These are phyloP conservation scores for Rattus rattus DNA, from an alignment of 2,113 vertebrate genomes.

Conservation along the genomic window DNA sequence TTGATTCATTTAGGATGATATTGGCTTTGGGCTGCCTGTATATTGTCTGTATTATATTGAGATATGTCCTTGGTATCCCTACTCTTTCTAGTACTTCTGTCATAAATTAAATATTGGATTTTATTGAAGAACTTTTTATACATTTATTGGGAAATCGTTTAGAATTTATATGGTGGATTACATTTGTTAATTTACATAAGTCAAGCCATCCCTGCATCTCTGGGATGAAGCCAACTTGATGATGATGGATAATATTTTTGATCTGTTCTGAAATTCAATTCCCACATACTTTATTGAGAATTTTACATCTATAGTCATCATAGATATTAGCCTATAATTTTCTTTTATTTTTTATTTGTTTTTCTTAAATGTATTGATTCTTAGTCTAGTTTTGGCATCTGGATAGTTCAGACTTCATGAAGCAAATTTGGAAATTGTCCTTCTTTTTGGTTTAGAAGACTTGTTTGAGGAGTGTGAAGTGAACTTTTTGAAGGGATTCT, in stretches of 20 bases:
- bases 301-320: not conserved
- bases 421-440: not conserved
- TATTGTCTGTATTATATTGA: not conserved
- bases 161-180: not conserved
- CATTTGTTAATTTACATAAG: not conserved
- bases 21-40: not conserved
- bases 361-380: not conserved
- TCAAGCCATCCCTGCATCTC: not conserved
- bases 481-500: too few relatives aligned
- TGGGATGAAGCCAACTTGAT: not conserved
- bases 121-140: not conserved
- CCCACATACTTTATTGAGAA: not conserved
- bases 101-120: not conserved
- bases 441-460: not conserved
- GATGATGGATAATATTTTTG: not conserved
- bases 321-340: not conserved
- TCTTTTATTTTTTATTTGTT: not conserved
- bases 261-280: not conserved
- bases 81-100: not conserved
- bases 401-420: too few relatives aligned
- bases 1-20: conserved; percentile 26
- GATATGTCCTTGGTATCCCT: not conserved
- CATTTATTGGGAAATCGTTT: not conserved
- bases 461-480: not conserved
- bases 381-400: not conserved